phyloP scores from a whole-genome alignment of 2,113 vertebrate species.

The Carassius gibelio region DNA sequence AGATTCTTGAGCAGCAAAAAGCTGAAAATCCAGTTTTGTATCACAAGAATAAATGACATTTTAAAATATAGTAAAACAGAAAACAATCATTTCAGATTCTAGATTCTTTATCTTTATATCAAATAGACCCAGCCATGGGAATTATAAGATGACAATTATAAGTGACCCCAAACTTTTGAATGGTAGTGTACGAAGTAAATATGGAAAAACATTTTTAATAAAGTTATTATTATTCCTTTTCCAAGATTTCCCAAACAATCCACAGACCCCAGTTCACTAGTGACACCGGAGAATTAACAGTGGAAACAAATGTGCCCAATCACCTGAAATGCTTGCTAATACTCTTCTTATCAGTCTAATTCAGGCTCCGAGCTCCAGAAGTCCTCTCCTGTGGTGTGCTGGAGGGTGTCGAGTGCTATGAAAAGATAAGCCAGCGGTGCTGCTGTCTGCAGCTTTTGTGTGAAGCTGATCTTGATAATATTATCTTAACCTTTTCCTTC shows the following conservation, averaged over 20 bases:
- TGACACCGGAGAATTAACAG: not conserved
- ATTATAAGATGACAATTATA: too few relatives aligned
- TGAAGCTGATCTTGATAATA: conserved; percentile 68
- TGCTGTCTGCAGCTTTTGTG: conserved; percentile 52
- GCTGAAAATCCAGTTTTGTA: too few relatives aligned
- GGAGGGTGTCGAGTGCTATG: conserved; percentile 50
- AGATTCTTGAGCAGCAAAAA: too few relatives aligned
- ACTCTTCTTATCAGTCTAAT: not conserved
- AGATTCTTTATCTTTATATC: not conserved
- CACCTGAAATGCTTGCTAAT: not conserved
- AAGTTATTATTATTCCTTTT: not conserved
- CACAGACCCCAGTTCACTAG: not conserved
- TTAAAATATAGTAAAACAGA: not conserved
- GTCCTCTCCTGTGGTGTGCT: conserved; percentile 25
- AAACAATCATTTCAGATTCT: not conserved
- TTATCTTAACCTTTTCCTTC: conserved; percentile 67
- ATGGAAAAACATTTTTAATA: too few relatives aligned
- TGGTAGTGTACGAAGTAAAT: too few relatives aligned
- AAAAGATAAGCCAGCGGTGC: conserved; percentile 55
- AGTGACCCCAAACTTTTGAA: too few relatives aligned
- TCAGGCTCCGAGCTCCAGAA: not conserved
- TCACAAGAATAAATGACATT: not conserved
- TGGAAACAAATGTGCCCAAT: conserved; percentile 1
- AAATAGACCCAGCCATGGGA: not conserved
- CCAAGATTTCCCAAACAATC: not conserved